Percentiles rank a stretch among this genome's conserved stretches.
Conservation (phyloP, 2,888 invertebrate species). For the Yponomeuta cagnagella region DNA sequence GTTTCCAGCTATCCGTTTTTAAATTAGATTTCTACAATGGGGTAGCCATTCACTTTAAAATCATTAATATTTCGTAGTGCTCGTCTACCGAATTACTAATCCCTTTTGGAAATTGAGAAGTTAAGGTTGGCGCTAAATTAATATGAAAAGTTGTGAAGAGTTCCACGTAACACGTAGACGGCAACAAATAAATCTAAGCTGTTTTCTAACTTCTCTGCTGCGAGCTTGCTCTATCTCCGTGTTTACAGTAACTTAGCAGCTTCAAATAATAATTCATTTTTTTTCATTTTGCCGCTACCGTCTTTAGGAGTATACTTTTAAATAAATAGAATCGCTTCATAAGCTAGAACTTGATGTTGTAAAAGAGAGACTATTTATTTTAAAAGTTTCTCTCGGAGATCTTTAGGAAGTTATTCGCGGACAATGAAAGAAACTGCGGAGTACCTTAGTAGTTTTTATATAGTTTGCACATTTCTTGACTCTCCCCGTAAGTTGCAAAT, state of each 20-base stretch:
- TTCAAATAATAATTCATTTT: conserved; percentile 7
- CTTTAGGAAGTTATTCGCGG: neutral
- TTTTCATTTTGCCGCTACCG: neutral
- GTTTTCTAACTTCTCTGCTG: conserved; percentile 36
- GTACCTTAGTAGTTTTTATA: neutral
- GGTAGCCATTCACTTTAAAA: neutral
- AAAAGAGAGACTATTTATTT: conserved; percentile 2
- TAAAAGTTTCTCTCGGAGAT: conserved; percentile 7
- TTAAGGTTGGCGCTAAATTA: conserved; percentile 33
- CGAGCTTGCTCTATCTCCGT: conserved; percentile 30
- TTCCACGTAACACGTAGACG: conserved; percentile 29
- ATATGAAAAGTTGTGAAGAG: conserved; percentile 27
- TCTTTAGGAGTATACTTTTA: conserved; percentile 7
- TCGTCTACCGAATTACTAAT: neutral
- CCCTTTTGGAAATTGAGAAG: conserved; percentile 33
- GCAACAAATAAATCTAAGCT: conserved; percentile 43
- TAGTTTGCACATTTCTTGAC: too few species aligned
- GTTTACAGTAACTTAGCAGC: neutral
- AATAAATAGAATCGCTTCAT: conserved; percentile 1
- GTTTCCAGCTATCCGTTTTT: neutral
- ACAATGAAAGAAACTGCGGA: conserved; percentile 12
- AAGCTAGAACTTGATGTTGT: neutral
- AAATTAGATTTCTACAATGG: neutral
- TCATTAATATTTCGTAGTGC: neutral
- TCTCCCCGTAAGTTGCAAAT: too few species aligned